A percentile compares a stretch with the other conserved stretches of the same genome.
Evolutionary conservation across 2,797 vertebrate genomes (phyloP).

Genomic region (Enteromius thamalakanensis): DNA sequence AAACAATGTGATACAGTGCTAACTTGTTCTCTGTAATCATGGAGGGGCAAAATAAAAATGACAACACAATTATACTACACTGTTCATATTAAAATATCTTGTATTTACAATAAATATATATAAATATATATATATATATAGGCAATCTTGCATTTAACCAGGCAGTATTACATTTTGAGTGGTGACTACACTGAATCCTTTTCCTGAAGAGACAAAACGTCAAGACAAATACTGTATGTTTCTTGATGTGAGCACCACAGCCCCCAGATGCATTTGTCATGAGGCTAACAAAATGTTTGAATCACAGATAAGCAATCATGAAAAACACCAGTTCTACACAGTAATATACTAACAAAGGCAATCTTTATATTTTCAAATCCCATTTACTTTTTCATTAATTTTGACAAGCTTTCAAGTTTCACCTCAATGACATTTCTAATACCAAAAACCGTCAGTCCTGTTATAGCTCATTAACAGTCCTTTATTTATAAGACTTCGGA

Average conservation of each 20-base stretch:
- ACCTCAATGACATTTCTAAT: neutral
- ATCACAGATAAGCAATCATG: neutral
- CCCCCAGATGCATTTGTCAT: conserved; percentile 70
- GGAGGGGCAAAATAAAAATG: neutral
- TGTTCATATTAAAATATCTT: neutral
- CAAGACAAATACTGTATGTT: conserved; percentile 67
- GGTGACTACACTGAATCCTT: conserved; percentile 34
- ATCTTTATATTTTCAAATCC: neutral
- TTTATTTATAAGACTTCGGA: neutral
- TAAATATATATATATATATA: too few relatives aligned
- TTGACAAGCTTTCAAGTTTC: conserved; percentile 2
- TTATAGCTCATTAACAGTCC: conserved; percentile 34
- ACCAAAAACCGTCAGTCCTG: conserved; percentile 16
- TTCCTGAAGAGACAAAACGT: conserved; percentile 68
- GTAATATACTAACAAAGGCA: neutral
- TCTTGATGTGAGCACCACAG: conserved; percentile 58
- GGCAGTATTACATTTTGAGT: conserved; percentile 30
- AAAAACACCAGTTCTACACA: conserved; percentile 1
- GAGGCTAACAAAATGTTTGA: conserved; percentile 23
- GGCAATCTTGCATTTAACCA: neutral
- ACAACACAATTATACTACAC: neutral
- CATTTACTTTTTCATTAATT: neutral
- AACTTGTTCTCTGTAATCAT: neutral
- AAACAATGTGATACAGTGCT: conserved; percentile 4
- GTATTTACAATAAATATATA: neutral